Percentiles rank a stretch among this genome's conserved stretches.
phyloP scores from a whole-genome alignment of 2,113 vertebrate genomes.

The Nibea coibor region DNA sequence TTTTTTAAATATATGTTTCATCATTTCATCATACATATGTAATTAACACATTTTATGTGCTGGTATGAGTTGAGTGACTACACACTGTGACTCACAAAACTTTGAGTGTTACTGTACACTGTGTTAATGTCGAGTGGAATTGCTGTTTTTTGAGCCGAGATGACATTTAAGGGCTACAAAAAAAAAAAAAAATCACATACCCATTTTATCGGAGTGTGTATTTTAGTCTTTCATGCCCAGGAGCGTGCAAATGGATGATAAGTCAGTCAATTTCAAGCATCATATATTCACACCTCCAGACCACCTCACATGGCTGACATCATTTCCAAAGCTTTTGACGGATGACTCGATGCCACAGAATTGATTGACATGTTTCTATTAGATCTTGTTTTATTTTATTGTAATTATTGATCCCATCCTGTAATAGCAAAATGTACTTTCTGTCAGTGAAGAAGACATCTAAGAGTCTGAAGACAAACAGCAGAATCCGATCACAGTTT shows the following conservation, averaged over 20 bases:
- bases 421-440: background rate
- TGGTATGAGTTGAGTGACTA: background rate
- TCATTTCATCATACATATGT: background rate
- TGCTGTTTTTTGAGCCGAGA: background rate
- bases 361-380: no score
- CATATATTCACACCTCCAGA: background rate
- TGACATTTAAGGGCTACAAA: background rate
- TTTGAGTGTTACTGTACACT: background rate
- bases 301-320: conserved; percentile 15
- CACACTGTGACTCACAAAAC: no score
- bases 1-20: background rate
- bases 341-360: background rate
- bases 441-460: background rate
- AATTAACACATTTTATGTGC: background rate
- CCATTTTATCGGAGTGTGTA: background rate
- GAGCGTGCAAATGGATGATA: background rate
- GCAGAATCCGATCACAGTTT: background rate
- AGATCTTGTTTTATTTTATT: background rate
- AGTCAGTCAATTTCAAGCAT: background rate
- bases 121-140: background rate
- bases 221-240: background rate
- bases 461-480: background rate
- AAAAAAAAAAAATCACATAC: no score
- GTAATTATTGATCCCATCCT: background rate
- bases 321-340: conserved; percentile 10